Evolutionary conservation across 1,140 invertebrate genomes (phyloP), one percentile per base, ranked within the genome.

Genomic region (Micrasema longulum): DNA sequence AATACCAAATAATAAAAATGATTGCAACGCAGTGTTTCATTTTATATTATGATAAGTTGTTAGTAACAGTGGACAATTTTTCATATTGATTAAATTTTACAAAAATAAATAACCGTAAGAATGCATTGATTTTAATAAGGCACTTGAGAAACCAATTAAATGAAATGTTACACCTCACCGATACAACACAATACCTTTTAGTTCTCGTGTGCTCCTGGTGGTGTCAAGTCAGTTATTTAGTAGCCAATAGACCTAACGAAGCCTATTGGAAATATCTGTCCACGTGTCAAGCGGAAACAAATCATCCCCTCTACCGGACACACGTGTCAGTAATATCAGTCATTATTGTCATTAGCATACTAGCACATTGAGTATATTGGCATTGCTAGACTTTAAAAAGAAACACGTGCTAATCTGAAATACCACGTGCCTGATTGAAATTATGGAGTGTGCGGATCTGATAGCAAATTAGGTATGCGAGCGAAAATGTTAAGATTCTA

Each of bases 241-340:
- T 11, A 12, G 35, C n/a, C 18, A 57, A 57, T 26, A 16, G 48
- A 6, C 23, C 67, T 75, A 75, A 75, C 70, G 69, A 75, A 70
- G 31, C 67, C 66, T 55, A 72, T 72, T 72, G 57, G 57, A 48
- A 47, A 22, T 55, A 35, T 31, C 55, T 36, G 60, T 22, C 72
- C 74, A 76, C 74, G 74, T 76, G 74, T 62, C 71, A 11, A 22
- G 35, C 47, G 70, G 70, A 72, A 72, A 75, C 70, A 69, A 66
- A 72, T 75, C 69, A 69, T 57, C 52, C 73, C 52, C 55, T 45
- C 60, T 57, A 57, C 62, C 74, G 48, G 35, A 43, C 70, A 71
- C 74, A 76, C 74, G 74, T 76, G 74, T 11, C 66, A 9, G 35
- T 70, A 76, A 71, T 73, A 64, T 60, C 70, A 52, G 57, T 72